Evolutionary conservation across 2,797 vertebrate genomes (phyloP), one percentile per base, ranked within the genome.

Genomic region (Halcyon smyrnensis): DNA sequence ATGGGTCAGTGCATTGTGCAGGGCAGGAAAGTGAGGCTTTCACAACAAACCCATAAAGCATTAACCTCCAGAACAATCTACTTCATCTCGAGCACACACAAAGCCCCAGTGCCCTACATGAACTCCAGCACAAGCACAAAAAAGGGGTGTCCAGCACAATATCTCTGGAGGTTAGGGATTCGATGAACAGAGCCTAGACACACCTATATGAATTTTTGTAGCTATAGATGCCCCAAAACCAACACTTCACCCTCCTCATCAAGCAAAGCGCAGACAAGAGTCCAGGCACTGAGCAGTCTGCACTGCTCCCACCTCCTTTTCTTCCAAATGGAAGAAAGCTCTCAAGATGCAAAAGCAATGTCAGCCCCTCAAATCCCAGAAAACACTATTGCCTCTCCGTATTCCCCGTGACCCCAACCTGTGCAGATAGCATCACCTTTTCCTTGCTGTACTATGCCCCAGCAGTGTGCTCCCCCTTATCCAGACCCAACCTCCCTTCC

Each of bases 71-170:
- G 27, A 13, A 67, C 28, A 53, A 28, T 1, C 12, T 51, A 1
- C 7, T 3, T 24, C 27, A 37, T 2, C 19, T 4, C 14, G 16
- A 46, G 27, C 70, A 28, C n/a, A 3, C 8, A 23, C 1, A 0
- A 1, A 69, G 27, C 5, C 0, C 4, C 2, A 3, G 43, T 1
- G 1, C n/a, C 51, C 37, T 28, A 14, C 0, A 0, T 1, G 1
- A 59, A 20, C 41, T 25, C 57, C 59, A 41, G n/a, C 3, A 1
- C 14, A 12, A 43, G 9, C 30, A 65, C 13, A 9, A 15, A 0
- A 1, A 53, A 43, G 37, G 4, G 5, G 10, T 9, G 20, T 8
- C 43, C 74, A 39, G 17, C n/a, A 36, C 18, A 19, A 3, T 2
- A 18, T 5, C 15, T 23, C 45, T 53, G 50, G 34, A 51, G 24